These are phyloP conservation scores for Antheraea mylitta DNA, from an alignment of 1,140 invertebrate genomes.

Conservation along the genomic window DNA sequence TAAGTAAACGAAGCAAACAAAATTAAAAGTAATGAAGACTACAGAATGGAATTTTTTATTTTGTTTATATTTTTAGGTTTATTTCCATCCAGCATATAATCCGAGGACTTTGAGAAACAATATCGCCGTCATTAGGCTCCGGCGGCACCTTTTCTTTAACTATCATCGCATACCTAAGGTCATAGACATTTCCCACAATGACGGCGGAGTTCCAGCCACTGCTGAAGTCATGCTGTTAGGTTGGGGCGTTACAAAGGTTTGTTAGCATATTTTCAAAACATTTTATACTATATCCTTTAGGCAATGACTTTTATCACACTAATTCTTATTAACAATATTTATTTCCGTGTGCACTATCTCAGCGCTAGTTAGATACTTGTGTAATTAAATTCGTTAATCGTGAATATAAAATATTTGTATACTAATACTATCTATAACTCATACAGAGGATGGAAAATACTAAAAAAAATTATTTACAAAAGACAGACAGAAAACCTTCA, in stretches of 20 bases:
- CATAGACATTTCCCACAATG: constrained; percentile 45
- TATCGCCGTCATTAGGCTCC: constrained; percentile 55
- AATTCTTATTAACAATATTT: no score
- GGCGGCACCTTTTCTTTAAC: constrained; percentile 45
- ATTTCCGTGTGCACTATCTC: no score
- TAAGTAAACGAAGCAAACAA: no score
- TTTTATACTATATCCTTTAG: no score
- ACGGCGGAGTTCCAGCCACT: constrained; percentile 35
- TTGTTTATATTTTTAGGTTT: constrained; percentile 46
- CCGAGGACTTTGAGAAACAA: constrained; percentile 52
- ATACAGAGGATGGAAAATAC: no score
- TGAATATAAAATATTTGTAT: no score
- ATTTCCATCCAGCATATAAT: constrained; percentile 63
- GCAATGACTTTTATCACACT: no score
- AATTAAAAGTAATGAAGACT: no score
- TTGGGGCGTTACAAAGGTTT: constrained; percentile 66
- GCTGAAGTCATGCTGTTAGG: constrained; percentile 57
- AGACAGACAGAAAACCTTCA: background rate
- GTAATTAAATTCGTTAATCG: no score
- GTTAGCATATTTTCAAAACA: background rate
- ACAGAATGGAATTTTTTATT: background rate
- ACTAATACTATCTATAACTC: no score
- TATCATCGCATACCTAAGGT: constrained; percentile 54
- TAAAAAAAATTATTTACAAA: no score
- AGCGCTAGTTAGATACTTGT: no score